These are phyloP conservation scores for Trichomycterus rosablanca DNA, from an alignment of 2,113 vertebrate genomes.

Conservation along the genomic window DNA sequence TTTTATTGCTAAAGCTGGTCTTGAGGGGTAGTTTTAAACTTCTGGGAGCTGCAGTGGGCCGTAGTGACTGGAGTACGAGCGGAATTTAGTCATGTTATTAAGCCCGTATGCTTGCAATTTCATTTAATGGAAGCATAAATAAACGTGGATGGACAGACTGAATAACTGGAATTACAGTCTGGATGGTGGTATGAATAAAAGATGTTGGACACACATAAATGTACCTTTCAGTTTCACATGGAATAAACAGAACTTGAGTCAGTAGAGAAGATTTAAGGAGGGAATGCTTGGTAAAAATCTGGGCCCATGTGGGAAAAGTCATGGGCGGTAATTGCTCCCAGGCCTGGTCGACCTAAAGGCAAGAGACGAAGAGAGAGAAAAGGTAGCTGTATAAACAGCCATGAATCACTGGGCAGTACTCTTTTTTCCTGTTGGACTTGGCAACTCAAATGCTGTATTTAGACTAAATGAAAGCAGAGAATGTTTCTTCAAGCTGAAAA, in stretches of 20 bases:
- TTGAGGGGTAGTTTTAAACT: no score
- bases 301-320: constrained; percentile 60
- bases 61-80: constrained; percentile 33
- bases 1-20: constrained; percentile 38
- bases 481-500: no score
- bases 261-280: constrained; percentile 54
- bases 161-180: constrained; percentile 22
- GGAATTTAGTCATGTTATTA: constrained; percentile 7
- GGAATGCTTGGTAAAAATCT: constrained; percentile 56
- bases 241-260: constrained; percentile 50
- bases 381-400: constrained; percentile 51
- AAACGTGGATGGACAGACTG: no score
- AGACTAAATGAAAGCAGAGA: constrained; percentile 27
- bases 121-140: constrained; percentile 22
- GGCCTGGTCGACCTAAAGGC: constrained; percentile 37
- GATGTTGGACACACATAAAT: not conserved
- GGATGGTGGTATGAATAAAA: constrained; percentile 29
- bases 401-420: constrained; percentile 44
- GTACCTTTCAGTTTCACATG: constrained; percentile 45
- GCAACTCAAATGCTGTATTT: constrained; percentile 31
- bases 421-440: constrained; percentile 31
- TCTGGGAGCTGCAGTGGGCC: no score
- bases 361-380: constrained; percentile 29
- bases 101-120: constrained; percentile 5
- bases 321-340: constrained; percentile 66